Base-by-base conservation (phyloP, 2,797 vertebrate species). In the Girardinus metallicus region DNA sequence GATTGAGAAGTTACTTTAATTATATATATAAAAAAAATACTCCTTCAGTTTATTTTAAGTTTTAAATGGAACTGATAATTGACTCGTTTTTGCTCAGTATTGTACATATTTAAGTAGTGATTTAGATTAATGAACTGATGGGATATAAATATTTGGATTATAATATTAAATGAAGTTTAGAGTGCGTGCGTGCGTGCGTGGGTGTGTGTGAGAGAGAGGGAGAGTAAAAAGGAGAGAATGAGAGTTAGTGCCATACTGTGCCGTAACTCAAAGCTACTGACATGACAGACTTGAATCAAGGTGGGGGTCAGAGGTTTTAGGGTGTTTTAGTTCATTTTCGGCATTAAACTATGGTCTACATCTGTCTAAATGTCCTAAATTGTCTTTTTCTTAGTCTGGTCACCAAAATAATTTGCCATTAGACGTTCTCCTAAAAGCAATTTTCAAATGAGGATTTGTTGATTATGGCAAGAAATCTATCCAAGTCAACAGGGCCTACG, bases 101-200 rank as follows among this genome's bases (percentile, higher is more conserved):
- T 96, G 93, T 96, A 95, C 36, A 95, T 93, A 94, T 80, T 88
- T 84, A 93, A 80, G 77, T 88, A 90, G 90, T 91, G 83, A 87
- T 88, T 81, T 89, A 92, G 86, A 81, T 73, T 75, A 57, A 85
- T 83, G 80, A 85, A 73, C 82, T 41, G 62, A 85, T 84, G 81
- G 84, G 87, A 43, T 88, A 89, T 90, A 92, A 64, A 87, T 88
- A 81, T 92, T 81, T 89, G 88, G 80, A 84, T 88, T 82, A 87
- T 90, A 87, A 84, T 90, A 87, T 84, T 78, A 85, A 84, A 68
- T 79, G 36, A 87, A 81, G 18, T 64, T 47, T 29, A 44, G n/a
- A 1, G 51, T 21, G 62, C 5, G 75, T 31, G 62, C 29, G 76
- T 36, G 60, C 3, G 75, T 70, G 47, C 43, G 51, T 13, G 66